Conservation (phyloP, 1,140 invertebrate genomes). For the Trissolcus basalis region DNA sequence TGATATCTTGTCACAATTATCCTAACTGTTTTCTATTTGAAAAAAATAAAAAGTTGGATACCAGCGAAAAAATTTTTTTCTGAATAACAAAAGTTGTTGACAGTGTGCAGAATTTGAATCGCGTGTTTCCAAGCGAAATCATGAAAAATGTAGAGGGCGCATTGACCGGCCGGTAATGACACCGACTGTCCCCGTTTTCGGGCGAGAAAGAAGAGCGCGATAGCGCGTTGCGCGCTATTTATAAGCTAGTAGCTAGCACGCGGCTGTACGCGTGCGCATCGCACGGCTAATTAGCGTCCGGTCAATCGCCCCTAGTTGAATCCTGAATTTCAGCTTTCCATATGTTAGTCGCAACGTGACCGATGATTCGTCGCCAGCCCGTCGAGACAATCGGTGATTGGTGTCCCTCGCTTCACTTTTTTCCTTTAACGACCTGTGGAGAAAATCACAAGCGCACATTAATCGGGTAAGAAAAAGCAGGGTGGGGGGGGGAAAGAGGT, state of each 20-base stretch:
- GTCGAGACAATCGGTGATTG: slow-evolving; percentile 16
- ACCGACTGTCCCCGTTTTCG: slow-evolving; percentile 27
- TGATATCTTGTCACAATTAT: too few species aligned
- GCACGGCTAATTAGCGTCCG: slow-evolving; percentile 49
- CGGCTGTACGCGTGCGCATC: slow-evolving; percentile 50
- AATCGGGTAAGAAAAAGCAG: slow-evolving; percentile 23
- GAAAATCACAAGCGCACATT: slow-evolving; percentile 19
- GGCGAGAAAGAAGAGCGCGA: slow-evolving; percentile 39
- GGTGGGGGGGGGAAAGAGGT: background rate
- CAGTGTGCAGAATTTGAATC: too few species aligned
- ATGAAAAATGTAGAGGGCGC: slow-evolving; percentile 23
- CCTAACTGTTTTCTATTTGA: too few species aligned
- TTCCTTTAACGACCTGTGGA: slow-evolving; percentile 11
- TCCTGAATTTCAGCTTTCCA: slow-evolving; percentile 50
- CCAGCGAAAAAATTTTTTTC: too few species aligned
- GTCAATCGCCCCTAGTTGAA: slow-evolving; percentile 54
- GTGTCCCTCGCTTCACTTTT: slow-evolving; percentile 19
- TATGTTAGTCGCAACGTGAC: slow-evolving; percentile 44
- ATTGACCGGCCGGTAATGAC: slow-evolving; percentile 10
- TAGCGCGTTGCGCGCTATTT: slow-evolving; percentile 55
- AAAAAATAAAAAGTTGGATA: too few species aligned
- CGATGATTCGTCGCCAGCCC: slow-evolving; percentile 31
- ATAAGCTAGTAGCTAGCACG: slow-evolving; percentile 46
- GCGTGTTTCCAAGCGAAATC: background rate
- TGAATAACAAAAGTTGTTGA: too few species aligned